Base-by-base conservation (phyloP, 2,888 invertebrate species). In the Drosophila paramelanica region DNA sequence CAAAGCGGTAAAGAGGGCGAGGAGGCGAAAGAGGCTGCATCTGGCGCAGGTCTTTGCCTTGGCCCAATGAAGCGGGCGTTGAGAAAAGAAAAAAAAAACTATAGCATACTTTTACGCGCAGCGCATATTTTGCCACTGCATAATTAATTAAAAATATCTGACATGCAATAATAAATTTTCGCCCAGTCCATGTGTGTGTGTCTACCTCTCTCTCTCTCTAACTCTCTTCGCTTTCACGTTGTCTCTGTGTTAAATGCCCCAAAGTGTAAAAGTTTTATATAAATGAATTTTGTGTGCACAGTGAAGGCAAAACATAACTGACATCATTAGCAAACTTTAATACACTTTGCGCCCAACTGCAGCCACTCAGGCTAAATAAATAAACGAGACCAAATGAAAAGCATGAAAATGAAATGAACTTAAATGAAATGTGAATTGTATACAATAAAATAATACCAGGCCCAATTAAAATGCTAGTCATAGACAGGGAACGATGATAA, bases 311-410 rank as follows among this genome's bases (percentile, higher is more conserved):
- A 87, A 84, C 88, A 85, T 87, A 86, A 79, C 88, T 79, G 88
- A 87, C 85, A 89, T 86, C 85, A 87, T 86, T 89, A 87, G 89
- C 67, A 77, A 85, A 86, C 88, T 86, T 89, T 84, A 87, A 83
- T 74, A 69, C 84, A 85, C 72, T 88, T 82, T 80, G 61, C 42
- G 67, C 67, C 66, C 68, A 50, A 56, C 25, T 57, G 73, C 59
- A 50, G 69, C 27, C 45, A 69, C 53, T 68, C 45, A 17, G 67
- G 46, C 59, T 73, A 67, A 56, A 62, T 59, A 77, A 77, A 77
- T 67, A 77, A 72, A 59, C 72, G 36, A 46, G 55, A 58, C 36
- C 33, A 23, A 61, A 42, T 13, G n/a, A 41, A 41, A 50, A 13
- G 31, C 36, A 46, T 45, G 38, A 42, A 46, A 67, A 59, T 14